Base-by-base conservation (phyloP, 2,888 invertebrate genomes). In the Chironomus riparius region DNA sequence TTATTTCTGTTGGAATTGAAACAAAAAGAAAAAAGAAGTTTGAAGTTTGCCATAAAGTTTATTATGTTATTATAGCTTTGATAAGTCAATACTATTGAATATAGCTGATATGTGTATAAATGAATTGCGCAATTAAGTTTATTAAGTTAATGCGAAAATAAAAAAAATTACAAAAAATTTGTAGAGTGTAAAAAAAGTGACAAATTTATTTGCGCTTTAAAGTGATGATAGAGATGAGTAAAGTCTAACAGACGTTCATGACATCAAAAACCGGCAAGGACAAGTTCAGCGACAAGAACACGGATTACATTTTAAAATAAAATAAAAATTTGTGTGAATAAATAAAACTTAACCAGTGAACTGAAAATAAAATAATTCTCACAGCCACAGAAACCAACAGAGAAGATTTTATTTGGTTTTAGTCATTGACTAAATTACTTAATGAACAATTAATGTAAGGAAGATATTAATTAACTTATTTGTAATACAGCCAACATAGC, bases 101-200 rank as follows among this genome's bases (percentile, higher is more conserved):
- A n/a, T 50, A 15, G 4, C n/a, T 15, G 18, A 15, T 18, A 15
- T 5, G n/a, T 15, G 56, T 38, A 38, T 38, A 50, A 22, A 12
- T 65, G 65, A 65, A 65, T 65, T 65, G 65, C 65, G 65, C 65
- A 65, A 65, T 65, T 13, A 56, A 56, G n/a, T 65, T 10, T 65
- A 21, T 21, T 24, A 22, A 65, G 21, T 56, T 56, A 5, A 15
- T 56, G 15, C 56, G 15, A 65, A 65, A 24, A 22, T 6, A 24
- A 5, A 50, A 50, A 13, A 13, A 65, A 65, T n/a, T n/a, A n/a
- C n/a, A 10, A 62, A 62, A 21, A 65, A 65, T 65, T 65, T 4
- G 6, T 56, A 56, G 56, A 4, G 18, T 56, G 13, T 22, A 21
- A 18, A 24, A 28, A 65, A 65, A 21, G 12, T 65, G 13, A 65